Evolutionary conservation across 2,888 invertebrate species (phyloP), one percentile per base, ranked within the genome.

Genomic region (Conomelus anceps): DNA sequence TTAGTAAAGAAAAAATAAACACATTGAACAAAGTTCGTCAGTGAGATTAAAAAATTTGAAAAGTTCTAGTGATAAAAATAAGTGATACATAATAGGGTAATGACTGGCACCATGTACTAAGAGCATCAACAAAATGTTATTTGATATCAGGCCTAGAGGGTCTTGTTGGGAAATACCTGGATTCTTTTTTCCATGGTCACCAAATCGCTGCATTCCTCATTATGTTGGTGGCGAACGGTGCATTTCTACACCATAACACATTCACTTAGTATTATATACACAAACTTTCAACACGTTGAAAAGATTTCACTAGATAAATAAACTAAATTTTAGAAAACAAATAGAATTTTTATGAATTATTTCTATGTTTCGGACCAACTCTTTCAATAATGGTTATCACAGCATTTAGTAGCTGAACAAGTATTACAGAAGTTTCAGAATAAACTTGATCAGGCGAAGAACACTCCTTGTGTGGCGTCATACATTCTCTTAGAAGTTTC

Each of bases 181-280:
- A 98, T 98, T 88, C 98, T 95, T 93, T 98, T 98, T 94, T 98
- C 98, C 98, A 98, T 98, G 84, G 98, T 98, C 91, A 98, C 96
- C 92, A 98, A 95, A 93, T 98, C 98, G 93, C 96, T 98, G 94
- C 98, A 98, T 93, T 98, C 98, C 93, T 98, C 98, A 93, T 98
- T 98, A 93, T 98, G 98, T 92, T 97, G 97, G 93, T 98, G 98
- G 89, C 97, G 96, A 88, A 98, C 98, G 92, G 96, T 95, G 94
- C 98, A 98, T 95, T 98, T 98, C 96, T 97, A 94, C 90, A 24
- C 26, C 26, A 87, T n/a, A 29, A 29, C 29, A 87, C 29, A 29
- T n/a, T 22, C 29, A 87, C 26, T 24, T 26, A 29, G 34, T 29
- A 87, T 23, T 87, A 34, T 22, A 24, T 87, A 17, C 22, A 24